These are phyloP conservation scores for Bubo scandiacus DNA, from an alignment of 2,113 vertebrate genomes.

Conservation along the genomic window DNA sequence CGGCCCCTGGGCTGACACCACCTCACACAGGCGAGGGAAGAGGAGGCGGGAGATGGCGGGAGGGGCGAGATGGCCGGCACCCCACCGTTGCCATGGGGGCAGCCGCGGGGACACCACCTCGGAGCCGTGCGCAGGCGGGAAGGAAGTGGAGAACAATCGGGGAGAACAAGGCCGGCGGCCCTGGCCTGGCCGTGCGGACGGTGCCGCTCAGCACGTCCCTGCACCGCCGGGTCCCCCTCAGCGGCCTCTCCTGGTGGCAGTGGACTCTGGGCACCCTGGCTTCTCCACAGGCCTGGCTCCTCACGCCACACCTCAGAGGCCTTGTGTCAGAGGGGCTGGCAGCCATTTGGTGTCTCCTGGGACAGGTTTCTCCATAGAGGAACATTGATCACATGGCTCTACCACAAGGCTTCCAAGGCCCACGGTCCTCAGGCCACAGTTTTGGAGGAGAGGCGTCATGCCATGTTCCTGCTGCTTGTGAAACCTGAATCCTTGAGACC, in stretches of 20 bases:
- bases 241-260: rapidly evolving
- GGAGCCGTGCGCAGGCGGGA: background rate
- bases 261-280: background rate
- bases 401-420: background rate
- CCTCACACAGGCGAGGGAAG: rapidly evolving
- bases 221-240: rapidly evolving
- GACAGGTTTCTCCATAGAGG: background rate
- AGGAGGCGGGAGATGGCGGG: background rate
- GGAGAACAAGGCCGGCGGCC: conserved; percentile 20
- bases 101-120: background rate
- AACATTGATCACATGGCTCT: background rate
- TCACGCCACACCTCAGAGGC: rapidly evolving
- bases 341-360: background rate
- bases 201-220: conserved; percentile 1
- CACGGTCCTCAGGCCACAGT: background rate
- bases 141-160: conserved; percentile 68
- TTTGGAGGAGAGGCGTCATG: background rate
- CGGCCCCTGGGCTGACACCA: rapidly evolving
- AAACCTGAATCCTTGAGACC: background rate
- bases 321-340: background rate
- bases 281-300: background rate
- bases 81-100: conserved; percentile 23
- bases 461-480: background rate
- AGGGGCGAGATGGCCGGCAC: background rate
- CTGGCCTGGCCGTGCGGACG: background rate